Base-by-base conservation (phyloP, 1,140 invertebrate genomes). In the Holotrichia oblita region DNA sequence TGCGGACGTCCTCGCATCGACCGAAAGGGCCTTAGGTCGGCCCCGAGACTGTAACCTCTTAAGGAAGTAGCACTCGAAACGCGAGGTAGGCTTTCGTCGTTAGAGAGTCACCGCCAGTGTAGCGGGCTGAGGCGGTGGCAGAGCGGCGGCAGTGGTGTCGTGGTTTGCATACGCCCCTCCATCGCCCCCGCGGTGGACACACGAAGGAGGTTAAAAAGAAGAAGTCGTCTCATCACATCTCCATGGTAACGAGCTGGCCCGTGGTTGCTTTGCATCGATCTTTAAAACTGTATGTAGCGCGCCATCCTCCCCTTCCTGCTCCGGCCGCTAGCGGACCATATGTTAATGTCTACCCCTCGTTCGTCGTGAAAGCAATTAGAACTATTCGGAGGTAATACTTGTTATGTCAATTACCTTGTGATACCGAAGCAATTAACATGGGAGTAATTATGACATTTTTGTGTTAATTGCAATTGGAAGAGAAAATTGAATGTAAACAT, bases 231-330 rank as follows among this genome's bases (percentile, higher is more conserved):
- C 86, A 87, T 87, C 86, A 86, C 85, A 87, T 87, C 86, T 85
- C 86, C 86, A 87, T 87, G 86, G 86, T 86, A 87, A 87, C 86
- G 86, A 87, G 86, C 85, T 87, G 81, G 84, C 85, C 86, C 82
- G 84, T 83, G 83, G 83, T 83, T 86, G 85, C 84, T 87, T 87
- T 87, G 85, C 86, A 87, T 87, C 85, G 86, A 87, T 87, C 86
- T 86, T 87, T 87, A 87, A 87, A 87, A 86, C 85, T 84, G 83
- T 85, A 82, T 83, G 83, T 83, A 80, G 79, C 40, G 20, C 77
- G 69, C 69, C 59, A 7, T 55, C 12, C 73, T 27, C 74, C 73
- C 78, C 78, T 59, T 34, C 27, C 59, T 61, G 41, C 24, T 3
- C 61, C 74, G 48, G 24, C 73, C 14, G 44, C 41, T 55, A 74